These are phyloP conservation scores for Neosilurus mollespiculum DNA, from an alignment of 2,797 vertebrate genomes.

Conservation along the genomic window DNA sequence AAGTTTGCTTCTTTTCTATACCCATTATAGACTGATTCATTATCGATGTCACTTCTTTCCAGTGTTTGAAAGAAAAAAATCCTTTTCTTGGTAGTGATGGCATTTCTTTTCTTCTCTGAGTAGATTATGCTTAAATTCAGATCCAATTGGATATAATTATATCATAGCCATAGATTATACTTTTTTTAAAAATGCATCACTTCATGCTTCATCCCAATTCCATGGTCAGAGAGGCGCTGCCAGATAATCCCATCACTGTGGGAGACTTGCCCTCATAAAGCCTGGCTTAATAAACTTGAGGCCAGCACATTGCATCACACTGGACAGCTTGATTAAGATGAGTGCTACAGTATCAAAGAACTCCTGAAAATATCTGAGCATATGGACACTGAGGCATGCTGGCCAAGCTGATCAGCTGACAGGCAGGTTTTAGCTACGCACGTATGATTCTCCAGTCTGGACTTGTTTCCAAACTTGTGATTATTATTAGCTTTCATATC, in stretches of 20 bases:
- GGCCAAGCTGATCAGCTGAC: slow-evolving; percentile 43
- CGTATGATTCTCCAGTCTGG: slow-evolving; percentile 21
- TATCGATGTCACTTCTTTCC: background rate
- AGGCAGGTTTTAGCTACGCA: slow-evolving; percentile 33
- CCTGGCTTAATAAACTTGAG: slow-evolving; percentile 41
- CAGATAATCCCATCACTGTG: slow-evolving; percentile 46
- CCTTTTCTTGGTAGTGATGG: background rate
- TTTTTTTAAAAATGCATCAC: background rate
- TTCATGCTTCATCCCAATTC: background rate
- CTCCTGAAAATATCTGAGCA: slow-evolving; percentile 46
- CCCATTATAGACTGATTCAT: background rate
- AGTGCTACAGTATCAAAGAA: slow-evolving; percentile 44
- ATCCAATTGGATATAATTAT: background rate
- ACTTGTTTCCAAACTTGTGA: background rate
- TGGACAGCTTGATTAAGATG: slow-evolving; percentile 26
- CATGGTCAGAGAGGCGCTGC: slow-evolving; percentile 26
- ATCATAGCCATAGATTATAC: background rate
- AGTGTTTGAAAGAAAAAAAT: background rate
- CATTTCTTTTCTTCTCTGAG: background rate
- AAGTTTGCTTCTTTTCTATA: no score
- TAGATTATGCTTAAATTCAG: background rate
- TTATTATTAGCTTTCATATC: background rate
- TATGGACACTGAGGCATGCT: slow-evolving; percentile 40
- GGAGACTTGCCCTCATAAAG: slow-evolving; percentile 47
- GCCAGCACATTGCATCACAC: slow-evolving; percentile 29